Evolutionary conservation across 2,888 invertebrate species (phyloP), one percentile per base, ranked within the genome.

Genomic region (Notodonta dromedarius): DNA sequence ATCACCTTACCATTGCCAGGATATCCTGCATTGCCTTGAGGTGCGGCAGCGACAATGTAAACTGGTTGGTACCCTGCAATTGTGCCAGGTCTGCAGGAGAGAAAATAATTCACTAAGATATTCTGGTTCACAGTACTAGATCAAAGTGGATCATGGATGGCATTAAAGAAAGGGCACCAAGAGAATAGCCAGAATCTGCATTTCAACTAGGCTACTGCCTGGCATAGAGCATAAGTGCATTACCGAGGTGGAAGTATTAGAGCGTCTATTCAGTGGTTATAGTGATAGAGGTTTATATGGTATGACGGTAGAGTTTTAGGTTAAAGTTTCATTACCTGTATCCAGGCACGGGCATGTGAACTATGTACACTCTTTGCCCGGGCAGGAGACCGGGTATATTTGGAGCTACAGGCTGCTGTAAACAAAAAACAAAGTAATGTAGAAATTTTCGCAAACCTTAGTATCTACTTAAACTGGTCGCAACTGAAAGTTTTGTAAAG

Each of bases 331-430:
- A 24, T 66, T 73, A 89, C 91, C 87, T 87, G 87, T 93, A 72
- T 87, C 92, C 92, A 6, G 92, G 89, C 0, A 93, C 79, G 1
- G 92, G 92, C 93, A 93, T 95, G 70, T 95, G 94, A 0, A 95
- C 88, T 40, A 95, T 94, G 80, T 94, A 95, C 67, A 94, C 94
- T 63, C 94, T 84, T 70, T 95, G 94, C 3, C 94, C 95, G 1
- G 93, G 93, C 1, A 85, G 55, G 12, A 92, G 67, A 0, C 91
- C 93, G 2, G 92, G 93, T 4, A 91, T 61, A 56, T 88, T 87
- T 0, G 91, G 93, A 9, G 86, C 79, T 0, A 87, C 86, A 2
- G 92, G 92, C 4, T 63, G 74, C 88, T 89, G 81, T 51, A 77
- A 74, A 61, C n/a, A 6, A 42, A 9, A 59, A 53, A 39, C 2